These are phyloP conservation scores for Clarias gariepinus DNA, from an alignment of 2,113 vertebrate species.

Conservation along the genomic window DNA sequence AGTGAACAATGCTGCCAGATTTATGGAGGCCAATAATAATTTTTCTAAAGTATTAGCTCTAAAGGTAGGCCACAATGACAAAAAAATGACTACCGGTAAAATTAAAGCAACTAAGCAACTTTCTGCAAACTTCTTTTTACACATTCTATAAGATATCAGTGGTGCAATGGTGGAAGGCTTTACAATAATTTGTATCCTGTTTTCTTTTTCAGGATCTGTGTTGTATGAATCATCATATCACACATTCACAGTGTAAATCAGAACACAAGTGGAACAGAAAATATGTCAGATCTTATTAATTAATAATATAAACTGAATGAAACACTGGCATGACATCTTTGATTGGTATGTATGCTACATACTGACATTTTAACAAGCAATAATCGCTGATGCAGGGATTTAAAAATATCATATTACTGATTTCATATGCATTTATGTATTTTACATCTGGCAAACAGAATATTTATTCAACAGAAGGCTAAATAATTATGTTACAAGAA, in stretches of 20 bases:
- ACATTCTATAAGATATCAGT: not conserved
- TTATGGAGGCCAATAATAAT: not conserved
- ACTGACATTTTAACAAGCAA: not conserved
- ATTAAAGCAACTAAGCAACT: not conserved
- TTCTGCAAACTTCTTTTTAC: not conserved
- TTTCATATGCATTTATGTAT: not conserved
- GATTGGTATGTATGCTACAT: not conserved
- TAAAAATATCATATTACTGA: not conserved
- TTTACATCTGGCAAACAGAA: not conserved
- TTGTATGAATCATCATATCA: not conserved
- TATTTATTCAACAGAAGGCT: not conserved
- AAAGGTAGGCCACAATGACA: not conserved
- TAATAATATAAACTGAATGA: not conserved
- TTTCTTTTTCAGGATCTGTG: not conserved
- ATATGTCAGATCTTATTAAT: not conserved
- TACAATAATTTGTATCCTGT: not conserved
- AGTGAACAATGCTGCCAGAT: not conserved
- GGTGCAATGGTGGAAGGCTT: not conserved
- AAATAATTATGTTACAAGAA: not conserved
- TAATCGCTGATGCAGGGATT: not conserved
- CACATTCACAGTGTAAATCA: not conserved
- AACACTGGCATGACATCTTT: not conserved
- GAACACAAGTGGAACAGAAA: slow-evolving; percentile 4
- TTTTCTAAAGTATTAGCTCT: not conserved
- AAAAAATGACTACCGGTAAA: not conserved